Conservation (phyloP, 2,113 vertebrate genomes). For the Ariopsis seemanni region DNA sequence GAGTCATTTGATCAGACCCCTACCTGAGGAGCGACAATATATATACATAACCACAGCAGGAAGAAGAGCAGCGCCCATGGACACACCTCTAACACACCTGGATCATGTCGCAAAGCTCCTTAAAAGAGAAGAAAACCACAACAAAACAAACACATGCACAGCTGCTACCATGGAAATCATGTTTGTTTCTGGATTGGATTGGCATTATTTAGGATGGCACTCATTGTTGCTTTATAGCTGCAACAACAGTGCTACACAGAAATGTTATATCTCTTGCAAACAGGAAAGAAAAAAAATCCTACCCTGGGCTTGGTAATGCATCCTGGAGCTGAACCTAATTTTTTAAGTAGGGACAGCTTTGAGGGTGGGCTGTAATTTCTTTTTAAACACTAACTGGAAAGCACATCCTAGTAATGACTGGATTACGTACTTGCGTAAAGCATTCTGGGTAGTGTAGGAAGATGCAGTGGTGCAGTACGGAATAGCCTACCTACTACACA, state of each 20-base stretch:
- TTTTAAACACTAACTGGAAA: not conserved
- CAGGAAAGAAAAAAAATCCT: not conserved
- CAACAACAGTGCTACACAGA: not conserved
- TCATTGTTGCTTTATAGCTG: not conserved
- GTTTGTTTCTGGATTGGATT: not conserved
- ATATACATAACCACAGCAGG: not conserved
- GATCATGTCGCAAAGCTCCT: not conserved
- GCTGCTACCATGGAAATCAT: not conserved
- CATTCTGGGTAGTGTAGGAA: slow-evolving; percentile 8
- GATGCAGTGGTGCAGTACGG: not conserved
- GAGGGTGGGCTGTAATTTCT: not conserved
- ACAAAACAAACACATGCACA: not conserved
- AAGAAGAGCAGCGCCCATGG: not conserved
- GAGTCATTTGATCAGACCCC: too few species aligned
- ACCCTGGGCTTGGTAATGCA: not conserved
- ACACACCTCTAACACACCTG: slow-evolving; percentile 1
- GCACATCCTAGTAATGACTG: not conserved
- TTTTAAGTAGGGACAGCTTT: not conserved
- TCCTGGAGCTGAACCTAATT: not conserved
- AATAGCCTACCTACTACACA: not conserved
- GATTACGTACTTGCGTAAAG: not conserved
- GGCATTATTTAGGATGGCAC: not conserved
- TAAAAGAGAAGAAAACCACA: not conserved
- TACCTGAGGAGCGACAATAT: not conserved
- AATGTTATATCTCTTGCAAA: not conserved